phyloP scores from a whole-genome alignment of 2,113 vertebrate genomes.

The Percina caprodes region DNA sequence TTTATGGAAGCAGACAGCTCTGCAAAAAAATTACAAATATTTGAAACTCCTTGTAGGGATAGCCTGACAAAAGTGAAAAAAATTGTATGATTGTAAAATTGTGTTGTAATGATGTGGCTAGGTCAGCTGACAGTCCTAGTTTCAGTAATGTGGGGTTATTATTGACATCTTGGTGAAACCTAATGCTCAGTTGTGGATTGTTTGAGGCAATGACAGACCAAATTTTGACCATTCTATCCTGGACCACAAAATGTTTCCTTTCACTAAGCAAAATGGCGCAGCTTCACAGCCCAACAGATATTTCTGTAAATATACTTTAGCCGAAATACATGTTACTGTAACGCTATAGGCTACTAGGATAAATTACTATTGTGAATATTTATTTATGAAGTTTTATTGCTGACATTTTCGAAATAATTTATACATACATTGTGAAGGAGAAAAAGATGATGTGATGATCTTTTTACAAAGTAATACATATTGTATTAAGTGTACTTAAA shows the following conservation, averaged over 20 bases:
- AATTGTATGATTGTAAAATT: background rate
- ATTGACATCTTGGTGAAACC: background rate
- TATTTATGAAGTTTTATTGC: constrained; percentile 44
- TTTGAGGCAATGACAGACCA: background rate
- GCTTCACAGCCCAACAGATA: background rate
- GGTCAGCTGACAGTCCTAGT: background rate
- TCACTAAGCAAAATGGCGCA: background rate
- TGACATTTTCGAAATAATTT: constrained; percentile 18
- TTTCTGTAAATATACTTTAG: background rate
- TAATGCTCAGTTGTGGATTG: background rate
- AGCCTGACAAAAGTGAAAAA: background rate
- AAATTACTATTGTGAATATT: constrained; percentile 48
- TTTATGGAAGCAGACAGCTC: background rate
- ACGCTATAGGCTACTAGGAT: background rate
- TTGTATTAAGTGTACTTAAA: constrained; percentile 43
- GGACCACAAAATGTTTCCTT: background rate
- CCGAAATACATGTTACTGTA: constrained; percentile 19
- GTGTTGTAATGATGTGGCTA: background rate
- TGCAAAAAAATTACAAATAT: background rate
- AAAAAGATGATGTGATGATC: constrained; percentile 28
- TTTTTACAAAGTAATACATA: constrained; percentile 50
- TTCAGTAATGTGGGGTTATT: background rate
- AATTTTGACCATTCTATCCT: background rate
- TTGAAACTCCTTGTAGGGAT: background rate
- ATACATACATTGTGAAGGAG: constrained; percentile 6